Evolutionary conservation across 2,113 vertebrate genomes (phyloP), one percentile per base, ranked within the genome.

Genomic region (Malaclemys terrapin): DNA sequence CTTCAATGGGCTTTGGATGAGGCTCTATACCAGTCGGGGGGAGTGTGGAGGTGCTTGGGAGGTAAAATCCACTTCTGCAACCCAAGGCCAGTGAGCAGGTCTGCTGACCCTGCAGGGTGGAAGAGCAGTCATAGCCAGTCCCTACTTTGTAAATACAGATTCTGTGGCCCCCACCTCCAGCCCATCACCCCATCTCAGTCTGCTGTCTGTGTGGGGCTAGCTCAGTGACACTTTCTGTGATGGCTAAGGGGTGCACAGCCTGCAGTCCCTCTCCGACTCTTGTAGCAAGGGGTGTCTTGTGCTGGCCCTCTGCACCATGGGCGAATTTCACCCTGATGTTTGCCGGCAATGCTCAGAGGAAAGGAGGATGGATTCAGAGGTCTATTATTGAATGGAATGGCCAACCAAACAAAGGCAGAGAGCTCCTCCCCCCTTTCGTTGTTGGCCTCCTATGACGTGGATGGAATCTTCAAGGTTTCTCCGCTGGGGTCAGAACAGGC

Each of bases 391-490:
- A 52, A 53, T 20, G 31, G 19, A 53, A n/a, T 81, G 52, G 49
- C 22, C 5, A 10, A 6, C n/a, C 80, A 54, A 20, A 14, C 35
- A 81, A 54, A 54, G 80, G 35, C 50, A 25, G 50, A n/a, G 50
- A 13, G 20, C 35, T n/a, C 80, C 50, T 24, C 17, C 2, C 31
- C 19, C 5, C 31, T 49, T 52, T 31, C 10, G 6, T 9, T 53
- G 50, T 53, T 25, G 12, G 1, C 35, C 56, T 91, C 88, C 49
- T 29, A 13, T 0, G 29, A 5, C 0, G 0, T 42, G 19, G 85
- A 72, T 19, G 8, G 53, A 12, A 14, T 93, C 14, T 1, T 47
- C 1, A 17, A 78, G 83, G 56, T 2, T 49, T 84, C 91, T 82
- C 12, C 49, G 35, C 12, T 20, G 25, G 57, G 56, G 47, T 42